These are phyloP conservation scores for Rhingia rostrata DNA, from an alignment of 2,888 invertebrate species.

Conservation along the genomic window DNA sequence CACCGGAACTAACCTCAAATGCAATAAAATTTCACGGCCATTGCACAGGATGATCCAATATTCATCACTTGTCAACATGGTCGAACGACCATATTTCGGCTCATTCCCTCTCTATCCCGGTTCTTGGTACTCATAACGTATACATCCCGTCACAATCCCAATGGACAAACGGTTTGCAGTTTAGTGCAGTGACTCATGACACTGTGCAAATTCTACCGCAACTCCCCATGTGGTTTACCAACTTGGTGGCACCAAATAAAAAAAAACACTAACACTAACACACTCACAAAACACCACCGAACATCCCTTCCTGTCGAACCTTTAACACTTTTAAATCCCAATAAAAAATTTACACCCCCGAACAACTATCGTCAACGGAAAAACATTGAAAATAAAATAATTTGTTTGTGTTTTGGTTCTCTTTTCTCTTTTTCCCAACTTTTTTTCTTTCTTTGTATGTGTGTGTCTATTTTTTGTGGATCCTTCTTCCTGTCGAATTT, in stretches of 20 bases:
- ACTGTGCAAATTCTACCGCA: conserved; percentile 56
- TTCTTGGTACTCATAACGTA: neutral
- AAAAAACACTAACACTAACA: neutral
- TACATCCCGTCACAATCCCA: neutral
- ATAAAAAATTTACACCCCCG: conserved; percentile 70
- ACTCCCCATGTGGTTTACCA: conserved; percentile 66
- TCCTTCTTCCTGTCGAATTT: conserved; percentile 67
- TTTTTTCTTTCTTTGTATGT: conserved; percentile 17
- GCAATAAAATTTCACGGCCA: conserved; percentile 75
- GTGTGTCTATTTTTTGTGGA: conserved; percentile 28
- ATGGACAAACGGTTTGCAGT: conserved; percentile 55
- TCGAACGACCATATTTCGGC: conserved; percentile 66
- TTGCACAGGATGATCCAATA: conserved; percentile 73
- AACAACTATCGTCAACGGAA: conserved; percentile 60
- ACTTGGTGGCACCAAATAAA: conserved; percentile 44
- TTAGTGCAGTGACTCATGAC: conserved; percentile 73
- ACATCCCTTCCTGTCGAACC: conserved; percentile 16
- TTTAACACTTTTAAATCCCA: conserved; percentile 72
- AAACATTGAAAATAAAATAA: conserved; percentile 73
- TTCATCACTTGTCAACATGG: conserved; percentile 74
- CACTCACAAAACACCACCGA: neutral
- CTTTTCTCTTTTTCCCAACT: conserved; percentile 32
- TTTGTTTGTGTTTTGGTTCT: conserved; percentile 68
- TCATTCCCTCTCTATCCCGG: neutral
- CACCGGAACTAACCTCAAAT: conserved; percentile 70